A percentile compares a stretch with the other conserved stretches of the same genome.
These are phyloP conservation scores for Drosophila lutescens DNA, from an alignment of 2,888 invertebrate species.

Conservation along the genomic window DNA sequence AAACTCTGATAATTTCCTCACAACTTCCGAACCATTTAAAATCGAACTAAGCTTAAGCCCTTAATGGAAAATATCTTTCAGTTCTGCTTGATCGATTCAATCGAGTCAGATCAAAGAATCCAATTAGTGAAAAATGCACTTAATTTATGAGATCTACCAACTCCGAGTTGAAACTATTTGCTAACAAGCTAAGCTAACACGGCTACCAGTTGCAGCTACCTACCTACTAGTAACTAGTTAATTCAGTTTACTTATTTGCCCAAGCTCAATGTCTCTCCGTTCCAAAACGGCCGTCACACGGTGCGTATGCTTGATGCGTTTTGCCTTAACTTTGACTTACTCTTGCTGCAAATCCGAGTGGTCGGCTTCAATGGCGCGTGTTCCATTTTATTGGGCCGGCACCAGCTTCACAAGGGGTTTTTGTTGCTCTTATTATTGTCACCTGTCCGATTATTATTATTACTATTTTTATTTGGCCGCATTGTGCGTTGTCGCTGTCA, in stretches of 20 bases:
- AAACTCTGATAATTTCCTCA: background rate
- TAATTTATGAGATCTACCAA: conserved; percentile 39
- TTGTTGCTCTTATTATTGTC: conserved; percentile 73
- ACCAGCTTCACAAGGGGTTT: conserved; percentile 48
- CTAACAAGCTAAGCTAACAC: conserved; percentile 59
- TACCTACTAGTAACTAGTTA: conserved; percentile 37
- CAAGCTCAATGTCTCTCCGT: conserved; percentile 21
- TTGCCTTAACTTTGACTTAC: conserved; percentile 36
- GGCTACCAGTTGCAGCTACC: conserved; percentile 58
- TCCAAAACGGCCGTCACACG: conserved; percentile 58
- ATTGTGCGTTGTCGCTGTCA: conserved; percentile 65
- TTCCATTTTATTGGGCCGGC: conserved; percentile 58
- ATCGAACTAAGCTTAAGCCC: background rate
- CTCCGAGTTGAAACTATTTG: conserved; percentile 39
- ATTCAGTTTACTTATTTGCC: conserved; percentile 52
- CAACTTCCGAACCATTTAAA: background rate
- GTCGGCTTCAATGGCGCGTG: conserved; percentile 61
- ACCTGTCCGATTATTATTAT: conserved; percentile 77
- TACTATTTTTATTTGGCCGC: conserved; percentile 46
- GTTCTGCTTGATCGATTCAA: background rate
- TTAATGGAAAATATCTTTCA: background rate
- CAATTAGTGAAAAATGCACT: conserved; percentile 50
- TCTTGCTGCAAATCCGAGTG: conserved; percentile 18
- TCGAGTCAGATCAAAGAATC: conserved; percentile 28
- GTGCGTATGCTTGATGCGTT: conserved; percentile 70